These are phyloP conservation scores for Asteroscopus sphinx DNA, from an alignment of 2,888 invertebrate species.

Conservation along the genomic window DNA sequence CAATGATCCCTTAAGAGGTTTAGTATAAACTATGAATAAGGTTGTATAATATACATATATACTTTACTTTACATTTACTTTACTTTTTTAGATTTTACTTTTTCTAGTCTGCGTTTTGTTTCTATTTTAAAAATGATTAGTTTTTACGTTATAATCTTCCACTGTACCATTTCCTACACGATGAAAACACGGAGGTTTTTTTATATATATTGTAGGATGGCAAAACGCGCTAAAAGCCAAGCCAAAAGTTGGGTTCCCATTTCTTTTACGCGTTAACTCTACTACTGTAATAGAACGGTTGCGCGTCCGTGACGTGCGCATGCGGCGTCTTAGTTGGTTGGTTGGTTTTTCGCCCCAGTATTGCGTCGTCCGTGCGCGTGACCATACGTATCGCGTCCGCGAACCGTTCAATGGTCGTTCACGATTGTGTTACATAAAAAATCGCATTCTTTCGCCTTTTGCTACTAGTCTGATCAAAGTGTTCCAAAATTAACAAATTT, in stretches of 20 bases:
- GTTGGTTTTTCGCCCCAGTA: constrained; percentile 70
- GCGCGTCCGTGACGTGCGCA: constrained; percentile 60
- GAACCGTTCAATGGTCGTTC: constrained; percentile 51
- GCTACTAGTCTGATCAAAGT: constrained; percentile 52
- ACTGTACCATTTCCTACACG: too few species aligned
- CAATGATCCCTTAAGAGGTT: too few species aligned
- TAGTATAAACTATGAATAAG: too few species aligned
- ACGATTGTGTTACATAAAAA: constrained; percentile 76
- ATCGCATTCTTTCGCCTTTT: constrained; percentile 60
- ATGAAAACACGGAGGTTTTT: too few species aligned
- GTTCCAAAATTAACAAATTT: constrained; percentile 44
- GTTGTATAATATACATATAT: too few species aligned
- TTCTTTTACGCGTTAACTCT: constrained; percentile 59
- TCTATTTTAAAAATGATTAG: too few species aligned
- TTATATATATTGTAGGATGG: too few species aligned
- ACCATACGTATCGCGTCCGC: constrained; percentile 65
- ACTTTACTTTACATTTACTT: too few species aligned
- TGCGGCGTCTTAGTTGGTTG: constrained; percentile 41
- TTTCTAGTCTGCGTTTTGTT: too few species aligned
- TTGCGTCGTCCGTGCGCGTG: constrained; percentile 69
- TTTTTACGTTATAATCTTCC: too few species aligned
- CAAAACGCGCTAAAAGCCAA: constrained; percentile 31
- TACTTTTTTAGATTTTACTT: too few species aligned
- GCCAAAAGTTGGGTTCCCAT: constrained; percentile 41
- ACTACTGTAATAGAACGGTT: constrained; percentile 62